Evolutionary conservation across 2,113 vertebrate genomes (phyloP).

Genomic region (Tyto alba): DNA sequence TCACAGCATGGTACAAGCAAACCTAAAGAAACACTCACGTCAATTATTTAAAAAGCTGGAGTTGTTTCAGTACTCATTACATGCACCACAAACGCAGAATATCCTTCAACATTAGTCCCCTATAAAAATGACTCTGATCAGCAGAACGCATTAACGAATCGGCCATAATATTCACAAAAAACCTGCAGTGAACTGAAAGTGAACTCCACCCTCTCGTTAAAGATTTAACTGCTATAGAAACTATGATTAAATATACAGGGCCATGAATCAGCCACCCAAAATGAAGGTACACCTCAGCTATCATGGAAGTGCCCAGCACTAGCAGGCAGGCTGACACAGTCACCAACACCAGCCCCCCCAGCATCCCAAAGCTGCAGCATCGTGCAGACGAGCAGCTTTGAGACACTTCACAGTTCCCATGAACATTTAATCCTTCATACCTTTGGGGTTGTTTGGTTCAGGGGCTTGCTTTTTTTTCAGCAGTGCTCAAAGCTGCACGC

Average conservation of each 20-base stretch:
- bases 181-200: rapidly evolving
- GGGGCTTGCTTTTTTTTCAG: background rate
- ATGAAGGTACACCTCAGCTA: rapidly evolving
- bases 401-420: background rate
- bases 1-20: background rate
- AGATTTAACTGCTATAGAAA: constrained; percentile 34
- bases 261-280: background rate
- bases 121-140: background rate
- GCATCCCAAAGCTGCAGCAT: background rate
- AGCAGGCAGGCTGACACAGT: background rate
- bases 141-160: background rate
- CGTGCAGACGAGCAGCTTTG: background rate
- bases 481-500: background rate
- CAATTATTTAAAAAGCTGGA: background rate
- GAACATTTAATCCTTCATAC: background rate
- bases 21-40: background rate
- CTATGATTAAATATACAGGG: background rate
- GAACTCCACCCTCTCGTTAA: constrained; percentile 8
- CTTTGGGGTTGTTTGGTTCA: background rate
- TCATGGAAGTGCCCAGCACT: background rate
- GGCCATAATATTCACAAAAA: rapidly evolving
- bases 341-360: background rate
- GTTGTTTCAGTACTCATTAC: background rate
- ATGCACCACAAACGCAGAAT: background rate
- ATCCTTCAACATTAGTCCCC: background rate